Evolutionary conservation across 2,797 vertebrate genomes (phyloP), one percentile per base, ranked within the genome.

Genomic region (Eupleurogrammus muticus): DNA sequence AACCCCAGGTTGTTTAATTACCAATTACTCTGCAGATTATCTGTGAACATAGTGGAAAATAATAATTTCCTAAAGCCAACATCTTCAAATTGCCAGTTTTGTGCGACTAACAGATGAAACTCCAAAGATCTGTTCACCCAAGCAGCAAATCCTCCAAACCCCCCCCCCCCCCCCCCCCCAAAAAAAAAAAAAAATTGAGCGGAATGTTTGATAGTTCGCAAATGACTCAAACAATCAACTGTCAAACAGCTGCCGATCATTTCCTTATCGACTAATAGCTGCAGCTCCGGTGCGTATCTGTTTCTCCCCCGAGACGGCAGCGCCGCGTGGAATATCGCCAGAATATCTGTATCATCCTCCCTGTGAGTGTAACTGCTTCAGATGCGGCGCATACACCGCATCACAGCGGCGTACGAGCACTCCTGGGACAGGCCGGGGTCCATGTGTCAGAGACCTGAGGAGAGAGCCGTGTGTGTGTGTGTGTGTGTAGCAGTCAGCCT

Each of bases 401-500:
- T 21, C 53, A 58, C 28, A 64, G 34, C 68, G 12, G n/a, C n/a
- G 51, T 9, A 50, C 21, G 53, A 32, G 47, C 19, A 2, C 42
- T 58, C 54, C 24, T 50, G 61, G 70, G 70, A 69, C 42, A 38
- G 34, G 28, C 56, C 28, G 13, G n/a, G 36, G 60, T 62, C 54
- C 55, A 32, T 60, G 75, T 70, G 66, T 75, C 59, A 35, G 72
- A 75, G 71, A 59, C 79, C 68, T 44, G 59, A 79, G 80, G 54
- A n/a, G n/a, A n/a, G n/a, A 66, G 21, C 56, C 50, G 66, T 64
- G 55, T 80, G 69, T 38, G 72, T 79, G 23, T 81, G 19, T 87
- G 85, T 73, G 69, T 66, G 46, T 75, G 77, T 77, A 81, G 67
- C 76, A 50, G 79, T 84, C 58, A 60, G 66, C 73, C 62, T 83